These are phyloP conservation scores for Clupea harengus DNA, from an alignment of 2,113 vertebrate species.

Conservation along the genomic window DNA sequence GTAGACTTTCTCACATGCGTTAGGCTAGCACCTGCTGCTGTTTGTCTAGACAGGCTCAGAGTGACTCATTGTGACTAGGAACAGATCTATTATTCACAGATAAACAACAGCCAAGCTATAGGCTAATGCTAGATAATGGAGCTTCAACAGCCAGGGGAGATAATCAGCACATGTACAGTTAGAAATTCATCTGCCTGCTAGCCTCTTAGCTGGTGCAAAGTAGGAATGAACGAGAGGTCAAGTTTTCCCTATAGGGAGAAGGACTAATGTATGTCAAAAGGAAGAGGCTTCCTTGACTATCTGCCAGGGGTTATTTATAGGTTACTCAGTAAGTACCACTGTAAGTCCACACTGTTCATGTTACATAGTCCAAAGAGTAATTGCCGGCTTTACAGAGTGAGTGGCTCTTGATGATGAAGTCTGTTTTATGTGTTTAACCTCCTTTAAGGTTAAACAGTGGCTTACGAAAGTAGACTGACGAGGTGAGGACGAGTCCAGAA, in stretches of 20 bases:
- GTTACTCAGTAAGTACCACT: constrained; percentile 4
- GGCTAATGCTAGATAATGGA: not conserved
- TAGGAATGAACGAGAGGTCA: not conserved
- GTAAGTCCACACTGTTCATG: not conserved
- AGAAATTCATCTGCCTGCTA: not conserved
- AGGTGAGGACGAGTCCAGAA: not conserved
- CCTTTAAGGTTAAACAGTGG: constrained; percentile 2
- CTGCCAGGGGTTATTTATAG: not conserved
- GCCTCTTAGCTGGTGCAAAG: not conserved
- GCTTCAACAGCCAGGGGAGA: not conserved
- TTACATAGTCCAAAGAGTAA: not conserved
- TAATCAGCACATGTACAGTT: not conserved
- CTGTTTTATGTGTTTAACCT: constrained; percentile 14
- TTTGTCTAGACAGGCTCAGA: constrained; percentile 24
- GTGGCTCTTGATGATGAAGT: not conserved
- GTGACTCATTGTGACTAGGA: constrained; percentile 22
- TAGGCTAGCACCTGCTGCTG: constrained; percentile 45
- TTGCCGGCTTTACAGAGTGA: constrained; percentile 2
- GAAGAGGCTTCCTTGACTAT: not conserved
- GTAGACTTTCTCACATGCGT: constrained; percentile 28
- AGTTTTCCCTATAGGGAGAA: not conserved
- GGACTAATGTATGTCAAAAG: constrained; percentile 6
- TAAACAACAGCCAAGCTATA: not conserved
- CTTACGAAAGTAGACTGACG: not conserved
- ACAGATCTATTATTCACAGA: constrained; percentile 4